phyloP scores from a whole-genome alignment of 2,113 vertebrate species.

The Phaethornis superciliosus region DNA sequence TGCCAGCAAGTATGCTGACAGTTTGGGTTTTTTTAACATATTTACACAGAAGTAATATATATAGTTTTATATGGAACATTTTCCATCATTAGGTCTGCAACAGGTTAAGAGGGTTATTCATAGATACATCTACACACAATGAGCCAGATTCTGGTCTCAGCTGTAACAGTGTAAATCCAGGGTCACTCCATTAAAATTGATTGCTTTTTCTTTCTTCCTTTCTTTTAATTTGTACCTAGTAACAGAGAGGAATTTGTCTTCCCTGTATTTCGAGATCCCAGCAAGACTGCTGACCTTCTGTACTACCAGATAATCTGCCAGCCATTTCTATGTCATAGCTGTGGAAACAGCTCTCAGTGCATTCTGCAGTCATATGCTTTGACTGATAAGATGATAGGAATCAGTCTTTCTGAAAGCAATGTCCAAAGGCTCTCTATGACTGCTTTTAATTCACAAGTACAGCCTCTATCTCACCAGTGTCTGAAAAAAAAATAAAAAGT shows the following conservation, averaged over 20 bases:
- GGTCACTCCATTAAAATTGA: conserved; percentile 27
- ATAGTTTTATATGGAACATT: conserved; percentile 72
- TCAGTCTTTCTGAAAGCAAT: conserved; percentile 60
- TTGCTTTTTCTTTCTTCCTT: background rate
- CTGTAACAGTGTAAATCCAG: conserved; percentile 3
- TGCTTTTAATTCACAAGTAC: conserved; percentile 40
- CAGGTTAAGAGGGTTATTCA: conserved; percentile 73
- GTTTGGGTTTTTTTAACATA: conserved; percentile 52
- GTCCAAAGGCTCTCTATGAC: conserved; percentile 44
- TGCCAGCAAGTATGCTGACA: conserved; percentile 66
- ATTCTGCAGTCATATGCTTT: background rate
- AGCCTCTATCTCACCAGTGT: conserved; percentile 32
- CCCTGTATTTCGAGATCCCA: conserved; percentile 34
- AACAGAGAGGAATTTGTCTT: conserved; percentile 50
- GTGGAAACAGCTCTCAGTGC: background rate
- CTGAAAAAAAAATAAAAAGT: background rate
- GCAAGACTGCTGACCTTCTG: conserved; percentile 59
- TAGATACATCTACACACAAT: conserved; percentile 68
- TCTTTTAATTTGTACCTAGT: conserved; percentile 13
- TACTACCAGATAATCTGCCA: conserved; percentile 48
- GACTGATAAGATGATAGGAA: conserved; percentile 33
- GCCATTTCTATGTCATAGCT: conserved; percentile 36
- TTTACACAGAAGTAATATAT: conserved; percentile 71
- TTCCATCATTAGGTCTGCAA: conserved; percentile 70
- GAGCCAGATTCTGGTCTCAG: conserved; percentile 30